phyloP scores from a whole-genome alignment of 2,888 invertebrate species.

The Encarsia formosa region DNA sequence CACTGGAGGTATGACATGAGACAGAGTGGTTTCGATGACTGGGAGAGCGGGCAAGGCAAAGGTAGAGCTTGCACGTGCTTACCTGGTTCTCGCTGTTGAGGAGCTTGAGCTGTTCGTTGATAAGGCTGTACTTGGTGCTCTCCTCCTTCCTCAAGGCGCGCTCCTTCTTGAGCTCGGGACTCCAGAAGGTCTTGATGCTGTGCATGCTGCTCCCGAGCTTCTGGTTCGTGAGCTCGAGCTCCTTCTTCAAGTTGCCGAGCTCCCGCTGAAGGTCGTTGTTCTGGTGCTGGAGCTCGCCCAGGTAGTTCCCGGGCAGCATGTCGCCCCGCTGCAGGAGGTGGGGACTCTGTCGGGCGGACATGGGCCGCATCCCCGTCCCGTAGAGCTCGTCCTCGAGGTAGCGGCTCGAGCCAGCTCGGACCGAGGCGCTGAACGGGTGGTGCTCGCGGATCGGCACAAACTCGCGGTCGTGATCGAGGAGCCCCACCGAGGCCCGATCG shows the following conservation, averaged over 20 bases:
- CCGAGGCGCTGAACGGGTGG: constrained; percentile 67
- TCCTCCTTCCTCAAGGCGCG: constrained; percentile 94
- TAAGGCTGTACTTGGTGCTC: constrained; percentile 92
- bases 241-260: constrained; percentile 85
- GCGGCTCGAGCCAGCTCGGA: constrained; percentile 3
- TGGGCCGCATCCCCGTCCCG: constrained; percentile 32
- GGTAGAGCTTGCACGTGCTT: constrained; percentile 35
- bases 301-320: constrained; percentile 59
- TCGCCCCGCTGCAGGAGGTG: constrained; percentile 55
- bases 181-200: constrained; percentile 99
- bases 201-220: constrained; percentile 99
- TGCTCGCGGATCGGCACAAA: constrained; percentile 81
- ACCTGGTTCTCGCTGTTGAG: constrained; percentile 97
- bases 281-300: constrained; percentile 87
- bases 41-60: background rate
- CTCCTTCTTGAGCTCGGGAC: constrained; percentile 98
- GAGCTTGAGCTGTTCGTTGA: constrained; percentile 93
- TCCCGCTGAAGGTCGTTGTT: constrained; percentile 93
- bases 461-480: constrained; percentile 79
- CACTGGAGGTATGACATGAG: no score
- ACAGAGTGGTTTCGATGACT: no score
- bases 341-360: constrained; percentile 64
- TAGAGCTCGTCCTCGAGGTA: constrained; percentile 56
- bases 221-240: constrained; percentile 92
- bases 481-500: constrained; percentile 60